These are phyloP conservation scores for Oikopleura dioica DNA, from an alignment of 23 tunicate genomes.

Conservation along the genomic window DNA sequence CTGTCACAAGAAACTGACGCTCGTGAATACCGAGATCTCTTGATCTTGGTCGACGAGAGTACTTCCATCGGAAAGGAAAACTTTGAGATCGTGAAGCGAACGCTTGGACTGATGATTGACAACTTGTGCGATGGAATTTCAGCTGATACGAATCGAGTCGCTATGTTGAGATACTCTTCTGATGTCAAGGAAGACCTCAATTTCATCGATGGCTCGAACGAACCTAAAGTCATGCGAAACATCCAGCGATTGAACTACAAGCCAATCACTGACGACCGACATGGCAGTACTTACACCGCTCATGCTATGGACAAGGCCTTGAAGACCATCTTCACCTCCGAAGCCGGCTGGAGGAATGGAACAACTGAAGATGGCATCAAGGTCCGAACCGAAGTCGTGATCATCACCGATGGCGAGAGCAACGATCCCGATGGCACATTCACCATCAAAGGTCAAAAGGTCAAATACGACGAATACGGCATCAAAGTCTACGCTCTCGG, in stretches of 20 bases:
- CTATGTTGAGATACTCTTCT: background rate
- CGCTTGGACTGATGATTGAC: background rate
- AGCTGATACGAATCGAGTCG: constrained; percentile 6
- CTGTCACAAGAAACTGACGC: background rate
- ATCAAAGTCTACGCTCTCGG: constrained; percentile 12
- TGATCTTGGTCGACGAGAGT: background rate
- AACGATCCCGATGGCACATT: constrained; percentile 11
- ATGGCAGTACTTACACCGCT: constrained; percentile 1
- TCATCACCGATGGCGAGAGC: constrained; percentile 1
- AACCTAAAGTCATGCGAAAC: background rate
- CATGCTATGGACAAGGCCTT: constrained; percentile 8
- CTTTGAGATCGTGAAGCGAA: background rate
- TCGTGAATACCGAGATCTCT: background rate
- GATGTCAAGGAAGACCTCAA: background rate
- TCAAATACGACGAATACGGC: background rate
- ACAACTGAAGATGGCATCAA: background rate
- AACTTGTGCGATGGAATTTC: background rate
- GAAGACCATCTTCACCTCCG: background rate
- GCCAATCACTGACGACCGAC: background rate
- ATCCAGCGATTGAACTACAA: background rate
- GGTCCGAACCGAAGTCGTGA: constrained; percentile 10
- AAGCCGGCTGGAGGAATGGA: constrained; percentile 14
- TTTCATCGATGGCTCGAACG: background rate
- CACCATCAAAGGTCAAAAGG: background rate
- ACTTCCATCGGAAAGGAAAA: background rate